Evolutionary conservation across 2,888 invertebrate species (phyloP).

Genomic region (Leptinotarsa peninsularis): DNA sequence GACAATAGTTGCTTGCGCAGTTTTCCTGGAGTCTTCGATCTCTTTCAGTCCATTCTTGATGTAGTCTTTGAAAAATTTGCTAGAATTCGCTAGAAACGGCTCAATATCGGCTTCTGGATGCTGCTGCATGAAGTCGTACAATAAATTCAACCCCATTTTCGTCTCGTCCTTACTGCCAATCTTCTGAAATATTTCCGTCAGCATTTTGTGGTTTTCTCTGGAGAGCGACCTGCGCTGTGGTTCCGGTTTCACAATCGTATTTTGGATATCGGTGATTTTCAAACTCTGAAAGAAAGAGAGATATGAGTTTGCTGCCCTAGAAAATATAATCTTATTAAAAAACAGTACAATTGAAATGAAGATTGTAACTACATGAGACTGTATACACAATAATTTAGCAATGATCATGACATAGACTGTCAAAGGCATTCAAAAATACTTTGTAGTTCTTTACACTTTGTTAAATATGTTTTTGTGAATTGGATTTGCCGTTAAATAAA

Average conservation of each 20-base stretch:
- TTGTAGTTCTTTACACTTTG: too few species aligned
- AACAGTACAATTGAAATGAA: too few species aligned
- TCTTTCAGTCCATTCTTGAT: constrained; percentile 81
- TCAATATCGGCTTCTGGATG: constrained; percentile 88
- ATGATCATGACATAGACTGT: too few species aligned
- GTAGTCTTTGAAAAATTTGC: constrained; percentile 88
- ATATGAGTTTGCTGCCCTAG: too few species aligned
- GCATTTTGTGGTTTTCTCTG: constrained; percentile 84
- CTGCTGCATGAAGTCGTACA: constrained; percentile 84
- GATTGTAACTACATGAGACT: too few species aligned
- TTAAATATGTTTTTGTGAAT: too few species aligned
- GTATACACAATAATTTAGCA: too few species aligned
- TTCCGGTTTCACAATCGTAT: constrained; percentile 62
- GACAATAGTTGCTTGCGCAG: constrained; percentile 46
- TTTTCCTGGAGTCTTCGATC: constrained; percentile 66
- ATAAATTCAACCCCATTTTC: constrained; percentile 81
- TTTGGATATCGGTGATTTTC: constrained; percentile 67
- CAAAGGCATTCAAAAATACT: too few species aligned
- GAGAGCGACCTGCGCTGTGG: constrained; percentile 70
- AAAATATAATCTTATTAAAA: too few species aligned
- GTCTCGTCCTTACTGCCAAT: constrained; percentile 91
- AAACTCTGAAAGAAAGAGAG: constrained; percentile 61
- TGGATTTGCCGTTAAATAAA: too few species aligned
- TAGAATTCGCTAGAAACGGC: constrained; percentile 85
- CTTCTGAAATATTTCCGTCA: constrained; percentile 90